Base-by-base conservation (phyloP, 2,113 vertebrate genomes). In the Macquaria ambigua region DNA sequence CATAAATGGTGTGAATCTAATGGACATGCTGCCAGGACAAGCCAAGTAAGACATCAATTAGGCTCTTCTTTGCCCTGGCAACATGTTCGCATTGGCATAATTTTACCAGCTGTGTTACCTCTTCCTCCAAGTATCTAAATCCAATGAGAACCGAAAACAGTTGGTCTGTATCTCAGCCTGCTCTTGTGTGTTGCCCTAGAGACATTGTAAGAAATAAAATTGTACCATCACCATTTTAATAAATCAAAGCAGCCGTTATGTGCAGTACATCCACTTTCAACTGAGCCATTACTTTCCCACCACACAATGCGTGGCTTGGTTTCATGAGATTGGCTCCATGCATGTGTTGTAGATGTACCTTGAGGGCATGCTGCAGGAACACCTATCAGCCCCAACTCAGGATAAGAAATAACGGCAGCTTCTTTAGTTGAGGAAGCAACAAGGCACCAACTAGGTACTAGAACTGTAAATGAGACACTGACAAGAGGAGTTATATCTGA, bases 81-180 rank as follows among this genome's bases (percentile, higher is more conserved):
- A 77, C 66, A 87, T 67, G 25, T 87, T 78, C 63, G 4, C 66
- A n/a, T 70, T 55, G 63, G 75, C 48, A 82, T 90, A 1, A 50
- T 84, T 87, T 85, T 46, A 83, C 63, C 85, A 86, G 87, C 80
- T 91, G 82, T 83, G 74, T 83, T 77, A 16, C 76, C 80, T 79
- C 23, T 81, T 52, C 61, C 31, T 70, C 53, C 41, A 85, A 79
- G n/a, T 34, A 74, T 72, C 11, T 21, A 83, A 84, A 85, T 74
- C 74, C 52, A 71, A 61, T 11, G 70, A 82, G 72, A 90, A 81
- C 3, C 11, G 41, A 77, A 72, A 90, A 89, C 74, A 82, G 58
- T 85, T 82, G 52, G 34, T 62, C 48, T 67, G 58, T 70, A 71
- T 75, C 59, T 82, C 25, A 62, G 52, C 56, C 56, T 83, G 25